phyloP scores from a whole-genome alignment of 2,113 vertebrate genomes.

The Stomatorhinus ivindoensis region DNA sequence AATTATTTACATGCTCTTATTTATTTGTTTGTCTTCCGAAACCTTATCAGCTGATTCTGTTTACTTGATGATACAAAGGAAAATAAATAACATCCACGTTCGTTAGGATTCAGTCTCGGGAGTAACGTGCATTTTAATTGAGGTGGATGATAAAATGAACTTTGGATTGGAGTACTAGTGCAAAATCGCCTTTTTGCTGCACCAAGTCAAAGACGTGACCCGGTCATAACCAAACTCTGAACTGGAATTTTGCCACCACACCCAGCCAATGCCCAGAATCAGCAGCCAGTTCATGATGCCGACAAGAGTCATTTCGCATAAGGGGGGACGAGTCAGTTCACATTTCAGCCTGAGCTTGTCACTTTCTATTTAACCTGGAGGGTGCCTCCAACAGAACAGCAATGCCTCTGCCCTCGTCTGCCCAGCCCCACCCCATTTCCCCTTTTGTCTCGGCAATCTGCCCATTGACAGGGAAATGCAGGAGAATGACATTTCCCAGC shows the following conservation, averaged over 20 bases:
- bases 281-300: neutral
- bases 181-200: neutral
- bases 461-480: slow-evolving; percentile 28
- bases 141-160: neutral
- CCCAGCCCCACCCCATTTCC: neutral
- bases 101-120: neutral
- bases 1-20: neutral
- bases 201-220: neutral
- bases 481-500: slow-evolving; percentile 42
- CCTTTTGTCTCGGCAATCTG: slow-evolving; percentile 37
- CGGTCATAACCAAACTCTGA: neutral
- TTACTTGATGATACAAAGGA: neutral
- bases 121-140: neutral
- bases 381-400: neutral
- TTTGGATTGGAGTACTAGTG: neutral
- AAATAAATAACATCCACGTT: neutral
- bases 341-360: slow-evolving; percentile 33
- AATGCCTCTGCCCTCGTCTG: neutral
- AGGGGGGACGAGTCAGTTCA: slow-evolving; percentile 25
- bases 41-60: neutral
- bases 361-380: slow-evolving; percentile 23
- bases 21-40: neutral
- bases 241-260: neutral
- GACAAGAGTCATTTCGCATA: slow-evolving; percentile 26
- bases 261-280: neutral